phyloP scores from a whole-genome alignment of 2,797 vertebrate genomes.

The Bufotes viridis region DNA sequence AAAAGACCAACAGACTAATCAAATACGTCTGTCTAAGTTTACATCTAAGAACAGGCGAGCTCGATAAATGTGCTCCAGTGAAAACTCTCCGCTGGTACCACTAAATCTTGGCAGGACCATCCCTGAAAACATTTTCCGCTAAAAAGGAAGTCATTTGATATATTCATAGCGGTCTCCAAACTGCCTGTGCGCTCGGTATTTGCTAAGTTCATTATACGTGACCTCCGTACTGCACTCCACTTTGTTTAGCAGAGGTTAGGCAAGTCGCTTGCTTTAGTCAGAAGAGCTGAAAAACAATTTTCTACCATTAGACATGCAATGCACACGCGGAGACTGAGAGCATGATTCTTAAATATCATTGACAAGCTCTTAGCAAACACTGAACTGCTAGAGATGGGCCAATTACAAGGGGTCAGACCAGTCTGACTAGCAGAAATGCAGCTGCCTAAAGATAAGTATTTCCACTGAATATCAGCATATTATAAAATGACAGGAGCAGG shows the following conservation, averaged over 20 bases:
- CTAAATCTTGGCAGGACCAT: too few species aligned
- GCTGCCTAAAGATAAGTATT: constrained; percentile 4
- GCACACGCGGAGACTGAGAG: not conserved
- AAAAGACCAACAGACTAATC: too few species aligned
- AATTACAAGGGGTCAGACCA: constrained; percentile 28
- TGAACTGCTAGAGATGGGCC: constrained; percentile 3
- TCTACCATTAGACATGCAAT: constrained; percentile 25
- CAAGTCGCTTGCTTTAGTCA: constrained; percentile 10
- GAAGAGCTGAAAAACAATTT: constrained; percentile 6
- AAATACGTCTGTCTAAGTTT: too few species aligned
- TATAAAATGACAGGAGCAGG: not conserved
- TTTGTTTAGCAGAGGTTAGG: constrained; percentile 26
- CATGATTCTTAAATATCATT: constrained; percentile 23
- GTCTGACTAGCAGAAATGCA: constrained; percentile 27
- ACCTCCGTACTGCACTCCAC: not conserved
- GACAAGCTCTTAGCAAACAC: constrained; percentile 14
- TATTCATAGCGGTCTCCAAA: not conserved
- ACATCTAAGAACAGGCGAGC: too few species aligned
- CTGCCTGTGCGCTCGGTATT: not conserved
- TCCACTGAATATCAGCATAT: constrained; percentile 2
- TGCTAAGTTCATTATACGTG: constrained; percentile 32
- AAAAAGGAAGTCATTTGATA: constrained; percentile 1
- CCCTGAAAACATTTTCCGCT: not conserved
- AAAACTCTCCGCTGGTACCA: too few species aligned
- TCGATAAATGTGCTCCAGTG: too few species aligned